These are phyloP conservation scores for Strigamia transsilvanica DNA, from an alignment of 2,888 invertebrate genomes.

Conservation along the genomic window DNA sequence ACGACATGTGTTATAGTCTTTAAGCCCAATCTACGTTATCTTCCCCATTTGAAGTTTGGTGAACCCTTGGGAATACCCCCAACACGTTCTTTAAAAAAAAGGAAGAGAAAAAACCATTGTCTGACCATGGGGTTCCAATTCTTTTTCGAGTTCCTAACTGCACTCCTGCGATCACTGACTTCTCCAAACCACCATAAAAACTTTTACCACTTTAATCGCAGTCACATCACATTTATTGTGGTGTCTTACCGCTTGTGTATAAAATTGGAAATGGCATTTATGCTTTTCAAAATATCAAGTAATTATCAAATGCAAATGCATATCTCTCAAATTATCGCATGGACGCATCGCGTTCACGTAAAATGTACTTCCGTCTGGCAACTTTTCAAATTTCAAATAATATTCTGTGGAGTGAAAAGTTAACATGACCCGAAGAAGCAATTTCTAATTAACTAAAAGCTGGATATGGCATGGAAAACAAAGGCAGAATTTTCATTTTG, in stretches of 20 bases:
- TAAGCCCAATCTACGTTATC: constrained; percentile 17
- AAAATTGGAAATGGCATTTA: neutral
- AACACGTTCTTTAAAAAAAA: neutral
- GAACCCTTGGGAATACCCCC: constrained; percentile 31
- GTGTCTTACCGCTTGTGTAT: neutral
- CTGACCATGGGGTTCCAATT: constrained; percentile 40
- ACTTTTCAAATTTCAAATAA: neutral
- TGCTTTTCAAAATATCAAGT: no score
- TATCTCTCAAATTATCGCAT: no score
- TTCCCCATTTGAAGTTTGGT: constrained; percentile 35
- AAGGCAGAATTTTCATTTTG: neutral
- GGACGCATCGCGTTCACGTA: no score
- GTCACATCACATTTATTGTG: neutral
- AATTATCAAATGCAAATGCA: neutral
- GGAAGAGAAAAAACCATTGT: neutral
- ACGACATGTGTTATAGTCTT: neutral
- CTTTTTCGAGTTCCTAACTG: neutral
- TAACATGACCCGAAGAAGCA: neutral
- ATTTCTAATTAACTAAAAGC: neutral
- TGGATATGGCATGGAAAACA: neutral
- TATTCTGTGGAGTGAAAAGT: neutral
- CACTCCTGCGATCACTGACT: constrained; percentile 30
- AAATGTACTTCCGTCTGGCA: neutral
- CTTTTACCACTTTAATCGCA: constrained; percentile 33
- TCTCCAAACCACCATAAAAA: constrained; percentile 8